Base-by-base conservation (phyloP, 1,140 invertebrate species). In the Eumeta japonica region DNA sequence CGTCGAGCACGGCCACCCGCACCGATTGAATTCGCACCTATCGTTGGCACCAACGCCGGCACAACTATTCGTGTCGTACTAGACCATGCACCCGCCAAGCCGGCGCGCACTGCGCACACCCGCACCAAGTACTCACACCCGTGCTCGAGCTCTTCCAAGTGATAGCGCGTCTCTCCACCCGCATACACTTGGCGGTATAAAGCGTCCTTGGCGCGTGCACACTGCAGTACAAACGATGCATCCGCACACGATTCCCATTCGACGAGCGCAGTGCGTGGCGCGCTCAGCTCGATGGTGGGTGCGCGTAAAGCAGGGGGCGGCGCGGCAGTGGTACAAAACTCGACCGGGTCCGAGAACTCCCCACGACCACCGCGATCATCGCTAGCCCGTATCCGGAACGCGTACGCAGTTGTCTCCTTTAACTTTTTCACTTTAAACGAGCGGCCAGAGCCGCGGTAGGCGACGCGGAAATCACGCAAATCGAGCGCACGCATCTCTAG, bases 341-440 rank as follows among this genome's bases (percentile, higher is more conserved):
- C 72, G 50, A 81, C 81, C 13, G 83, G 76, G 35, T 81, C 77
- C 1, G 88, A 89, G 71, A 82, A 90, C 10, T 84, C 82, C 13
- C 92, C 90, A 48, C 85, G 79, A 1, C 91, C 90, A 24, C 88
- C 89, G 15, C 76, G 65, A 58, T 88, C 85, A 66, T 90, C 92
- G 36, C 83, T 81, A 28, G 90, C 90, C 50, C 81, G 86, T 51
- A 94, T 89, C 37, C 89, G 79, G 72, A 94, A 93, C 52, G 79
- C 81, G 63, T 94, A 94, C 12, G 73, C 70, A 2, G 82, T 89
- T 40, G 83, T 78, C 66, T 94, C 90, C 43, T 84, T 81, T 41
- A 94, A 67, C 62, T 88, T 87, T 52, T 85, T 85, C 27, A 92
- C 84, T 71, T 90, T 91, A 66, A 83, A 88, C 38, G 80, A 83